Base-by-base conservation (phyloP, 23 tunicate species). In the Aplidium turbinatum region DNA sequence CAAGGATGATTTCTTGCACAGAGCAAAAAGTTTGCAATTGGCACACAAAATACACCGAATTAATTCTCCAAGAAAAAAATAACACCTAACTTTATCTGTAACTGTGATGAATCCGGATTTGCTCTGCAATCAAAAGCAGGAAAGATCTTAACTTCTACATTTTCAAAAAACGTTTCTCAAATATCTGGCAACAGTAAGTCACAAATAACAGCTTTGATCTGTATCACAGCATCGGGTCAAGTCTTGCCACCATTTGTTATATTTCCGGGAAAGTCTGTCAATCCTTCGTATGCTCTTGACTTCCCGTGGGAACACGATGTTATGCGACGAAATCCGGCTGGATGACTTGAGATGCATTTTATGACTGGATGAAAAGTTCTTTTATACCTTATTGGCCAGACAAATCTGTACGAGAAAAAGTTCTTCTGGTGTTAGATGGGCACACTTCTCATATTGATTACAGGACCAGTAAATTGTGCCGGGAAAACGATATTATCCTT, bases 221-320 rank as follows among this genome's bases (percentile, higher is more conserved):
- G 76, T 29, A 47, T 46, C 38, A 24, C 35, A 1, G 76, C 58
- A 23, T 4, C 4, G 4, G 76, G 58, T 32, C 13, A 25, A 42
- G 46, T 45, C 31, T 5, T 70, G 4, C 76, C 76, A 1, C 76
- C 76, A 21, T 70, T 21, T 19, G 27, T 70, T 2, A 5, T 70
- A 1, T 70, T 70, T 45, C 58, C 76, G 25, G 76, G 76, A 3
- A 70, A 70, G 47, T 25, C 19, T 24, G 35, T 70, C 6, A 70
- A 70, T 27, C 76, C 58, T 6, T 2, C 34, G 2, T 70, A 70
- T 23, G 58, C 76, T 27, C 30, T 70, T 7, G 58, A 70, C 29
- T 34, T 70, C 4, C 58, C 76, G 4, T 36, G 5, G n/a, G 30
- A 28, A 4, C 68, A 25, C 28, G 9, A 7, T 30, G 38, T n/a